Evolutionary conservation across 2,113 vertebrate genomes (phyloP).

Genomic region (Scophthalmus maximus): DNA sequence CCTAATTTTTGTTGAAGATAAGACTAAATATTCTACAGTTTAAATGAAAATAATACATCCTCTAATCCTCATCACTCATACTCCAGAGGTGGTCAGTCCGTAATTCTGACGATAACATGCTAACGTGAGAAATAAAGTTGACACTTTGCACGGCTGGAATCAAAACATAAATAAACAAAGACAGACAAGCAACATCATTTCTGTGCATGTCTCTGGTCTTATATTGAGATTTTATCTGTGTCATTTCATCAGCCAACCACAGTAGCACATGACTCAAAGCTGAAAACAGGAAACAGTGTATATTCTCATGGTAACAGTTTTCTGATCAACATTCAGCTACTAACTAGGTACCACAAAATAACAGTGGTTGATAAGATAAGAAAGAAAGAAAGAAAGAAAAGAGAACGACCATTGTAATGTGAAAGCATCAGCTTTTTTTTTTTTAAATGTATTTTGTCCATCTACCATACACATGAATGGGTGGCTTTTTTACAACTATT

Average conservation of each 20-base stretch:
- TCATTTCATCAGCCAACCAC: not conserved
- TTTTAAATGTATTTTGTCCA: slow-evolving; percentile 1
- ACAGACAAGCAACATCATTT: not conserved
- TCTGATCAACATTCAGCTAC: too few species aligned
- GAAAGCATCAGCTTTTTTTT: not conserved
- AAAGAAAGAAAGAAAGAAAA: not conserved
- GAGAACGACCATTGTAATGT: not conserved
- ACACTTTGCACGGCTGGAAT: not conserved
- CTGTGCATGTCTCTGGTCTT: not conserved
- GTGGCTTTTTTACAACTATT: slow-evolving; percentile 12
- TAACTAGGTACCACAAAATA: too few species aligned
- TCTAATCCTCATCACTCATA: not conserved
- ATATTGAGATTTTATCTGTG: not conserved
- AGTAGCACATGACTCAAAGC: too few species aligned
- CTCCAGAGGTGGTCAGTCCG: not conserved
- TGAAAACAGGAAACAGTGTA: too few species aligned
- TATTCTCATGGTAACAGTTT: too few species aligned
- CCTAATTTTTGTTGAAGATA: not conserved
- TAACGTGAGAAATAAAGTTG: not conserved
- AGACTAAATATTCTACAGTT: not conserved
- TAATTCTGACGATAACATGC: not conserved
- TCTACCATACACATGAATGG: not conserved
- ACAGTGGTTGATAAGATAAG: too few species aligned
- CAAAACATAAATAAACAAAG: not conserved
- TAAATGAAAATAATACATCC: not conserved